These are phyloP conservation scores for Lasioglossum zephyrum DNA, from an alignment of 2,888 invertebrate genomes.

Conservation along the genomic window DNA sequence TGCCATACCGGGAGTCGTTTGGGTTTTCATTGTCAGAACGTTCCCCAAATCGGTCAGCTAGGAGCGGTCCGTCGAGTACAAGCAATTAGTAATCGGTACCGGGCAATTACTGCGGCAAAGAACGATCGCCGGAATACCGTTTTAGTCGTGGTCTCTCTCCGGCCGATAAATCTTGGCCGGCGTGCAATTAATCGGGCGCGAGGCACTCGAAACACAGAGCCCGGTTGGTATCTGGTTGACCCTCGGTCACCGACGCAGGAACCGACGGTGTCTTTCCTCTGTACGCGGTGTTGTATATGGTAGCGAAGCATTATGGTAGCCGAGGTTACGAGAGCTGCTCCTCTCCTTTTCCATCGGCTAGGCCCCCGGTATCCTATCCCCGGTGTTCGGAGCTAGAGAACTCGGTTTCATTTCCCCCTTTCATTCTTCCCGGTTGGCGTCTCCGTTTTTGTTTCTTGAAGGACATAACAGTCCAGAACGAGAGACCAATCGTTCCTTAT, in stretches of 20 bases:
- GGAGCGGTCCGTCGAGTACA: slow-evolving; percentile 40
- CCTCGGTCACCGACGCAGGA: slow-evolving; percentile 74
- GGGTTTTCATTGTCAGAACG: slow-evolving; percentile 53
- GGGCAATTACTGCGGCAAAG: slow-evolving; percentile 73
- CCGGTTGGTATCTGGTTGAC: slow-evolving; percentile 78
- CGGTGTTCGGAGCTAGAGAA: background rate
- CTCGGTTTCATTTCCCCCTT: slow-evolving; percentile 44
- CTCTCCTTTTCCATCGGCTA: slow-evolving; percentile 20
- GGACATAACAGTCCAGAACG: slow-evolving; percentile 38
- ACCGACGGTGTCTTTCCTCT: slow-evolving; percentile 69
- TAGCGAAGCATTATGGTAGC: slow-evolving; percentile 64
- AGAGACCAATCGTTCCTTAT: slow-evolving; percentile 40
- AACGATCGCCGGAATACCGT: slow-evolving; percentile 73
- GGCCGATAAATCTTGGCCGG: slow-evolving; percentile 79
- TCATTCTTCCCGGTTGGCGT: slow-evolving; percentile 42
- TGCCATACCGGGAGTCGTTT: slow-evolving; percentile 1
- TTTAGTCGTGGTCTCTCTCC: slow-evolving; percentile 68
- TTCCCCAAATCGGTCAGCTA: slow-evolving; percentile 60
- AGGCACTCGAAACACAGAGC: slow-evolving; percentile 74
- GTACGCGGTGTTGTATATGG: slow-evolving; percentile 63
- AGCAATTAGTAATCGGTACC: slow-evolving; percentile 77
- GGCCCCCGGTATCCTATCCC: background rate
- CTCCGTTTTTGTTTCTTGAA: slow-evolving; percentile 52
- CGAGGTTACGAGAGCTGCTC: slow-evolving; percentile 51
- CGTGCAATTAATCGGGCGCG: slow-evolving; percentile 80